Percentiles rank a stretch among this genome's conserved stretches.
These are phyloP conservation scores for Sterrhoptilus dennistouni DNA, from an alignment of 2,113 vertebrate species.

Conservation along the genomic window DNA sequence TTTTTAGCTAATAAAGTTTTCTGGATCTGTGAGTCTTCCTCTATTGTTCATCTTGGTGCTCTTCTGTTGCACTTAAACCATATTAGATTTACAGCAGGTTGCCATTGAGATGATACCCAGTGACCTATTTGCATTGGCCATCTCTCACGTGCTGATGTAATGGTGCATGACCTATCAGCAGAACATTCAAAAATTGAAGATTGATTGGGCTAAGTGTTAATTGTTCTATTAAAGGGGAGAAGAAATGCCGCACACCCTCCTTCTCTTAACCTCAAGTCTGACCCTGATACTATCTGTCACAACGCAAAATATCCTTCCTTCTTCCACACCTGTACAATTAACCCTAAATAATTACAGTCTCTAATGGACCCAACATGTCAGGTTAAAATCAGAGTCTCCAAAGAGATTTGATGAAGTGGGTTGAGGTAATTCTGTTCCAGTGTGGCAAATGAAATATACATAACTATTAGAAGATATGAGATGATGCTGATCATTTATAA, in stretches of 20 bases:
- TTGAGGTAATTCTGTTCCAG: conserved; percentile 56
- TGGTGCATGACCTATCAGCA: conserved; percentile 60
- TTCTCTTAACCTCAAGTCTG: conserved; percentile 8
- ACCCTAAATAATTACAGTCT: conserved; percentile 47
- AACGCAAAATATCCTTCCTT: conserved; percentile 4
- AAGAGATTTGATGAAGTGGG: conserved; percentile 37
- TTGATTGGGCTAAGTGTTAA: conserved; percentile 48
- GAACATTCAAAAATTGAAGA: conserved; percentile 45
- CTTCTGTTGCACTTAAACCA: neutral
- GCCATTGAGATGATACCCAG: neutral
- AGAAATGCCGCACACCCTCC: neutral
- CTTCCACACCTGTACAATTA: conserved; percentile 35
- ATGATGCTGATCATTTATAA: conserved; percentile 15
- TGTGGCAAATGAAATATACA: conserved; percentile 24
- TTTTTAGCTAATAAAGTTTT: conserved; percentile 8
- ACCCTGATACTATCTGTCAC: conserved; percentile 17
- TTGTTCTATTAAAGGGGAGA: conserved; percentile 48
- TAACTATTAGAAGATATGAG: conserved; percentile 19
- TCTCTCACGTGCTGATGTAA: conserved; percentile 62
- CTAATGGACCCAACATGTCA: conserved; percentile 34
- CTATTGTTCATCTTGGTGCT: neutral
- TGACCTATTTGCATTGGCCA: conserved; percentile 54
- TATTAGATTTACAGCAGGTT: conserved; percentile 11
- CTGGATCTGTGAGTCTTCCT: neutral
- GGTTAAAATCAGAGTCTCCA: conserved; percentile 34